These are phyloP conservation scores for Altica lythri DNA, from an alignment of 2,888 invertebrate genomes.

Conservation along the genomic window DNA sequence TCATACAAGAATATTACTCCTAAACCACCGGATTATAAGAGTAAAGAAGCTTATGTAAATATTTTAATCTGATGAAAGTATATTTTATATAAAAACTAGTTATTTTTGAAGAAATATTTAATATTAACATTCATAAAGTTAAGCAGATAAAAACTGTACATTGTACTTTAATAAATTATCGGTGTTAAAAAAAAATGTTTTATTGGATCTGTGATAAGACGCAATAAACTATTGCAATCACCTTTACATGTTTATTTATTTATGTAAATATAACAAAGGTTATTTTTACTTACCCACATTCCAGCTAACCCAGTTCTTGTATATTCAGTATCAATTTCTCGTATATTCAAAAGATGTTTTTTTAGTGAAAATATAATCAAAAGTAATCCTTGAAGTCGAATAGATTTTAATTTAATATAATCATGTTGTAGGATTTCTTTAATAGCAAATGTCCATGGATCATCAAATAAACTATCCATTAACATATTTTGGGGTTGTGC, in stretches of 20 bases:
- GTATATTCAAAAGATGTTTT: conserved; percentile 78
- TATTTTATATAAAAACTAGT: too few species aligned
- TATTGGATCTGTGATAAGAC: too few species aligned
- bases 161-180: too few species aligned
- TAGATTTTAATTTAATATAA: conserved; percentile 78
- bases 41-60: too few species aligned
- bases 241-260: conserved; percentile 2
- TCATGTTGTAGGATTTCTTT: conserved; percentile 72
- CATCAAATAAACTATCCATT: conserved; percentile 78
- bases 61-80: too few species aligned
- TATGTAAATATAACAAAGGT: neutral
- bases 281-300: conserved; percentile 82
- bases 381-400: conserved; percentile 83
- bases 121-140: too few species aligned
- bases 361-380: conserved; percentile 78
- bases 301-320: conserved; percentile 91
- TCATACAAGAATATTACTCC: too few species aligned
- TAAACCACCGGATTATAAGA: too few species aligned
- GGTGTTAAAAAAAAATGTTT: too few species aligned
- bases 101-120: too few species aligned
- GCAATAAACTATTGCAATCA: too few species aligned
- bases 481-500: conserved; percentile 85
- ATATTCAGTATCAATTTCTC: conserved; percentile 84
- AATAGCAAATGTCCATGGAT: conserved; percentile 81
- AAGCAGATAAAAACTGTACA: too few species aligned